Percentiles rank a stretch among this genome's conserved stretches.
These are phyloP conservation scores for Ceratitis capitata DNA, from an alignment of 1,140 invertebrate species.

Conservation along the genomic window DNA sequence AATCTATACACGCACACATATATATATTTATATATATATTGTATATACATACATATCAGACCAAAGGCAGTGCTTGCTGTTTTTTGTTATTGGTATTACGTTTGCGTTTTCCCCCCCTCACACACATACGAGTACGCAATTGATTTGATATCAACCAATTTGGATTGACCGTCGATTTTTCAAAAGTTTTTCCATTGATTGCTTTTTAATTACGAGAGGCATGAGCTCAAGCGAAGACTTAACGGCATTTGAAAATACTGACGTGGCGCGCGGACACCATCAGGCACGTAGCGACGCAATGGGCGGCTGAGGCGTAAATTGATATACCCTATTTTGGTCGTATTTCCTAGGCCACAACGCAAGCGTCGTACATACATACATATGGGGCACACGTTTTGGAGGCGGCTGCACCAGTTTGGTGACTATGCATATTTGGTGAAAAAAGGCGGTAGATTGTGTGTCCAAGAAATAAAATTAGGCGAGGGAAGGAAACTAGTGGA, in stretches of 20 bases:
- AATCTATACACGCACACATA: not conserved
- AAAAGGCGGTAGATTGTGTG: not conserved
- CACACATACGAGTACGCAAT: not conserved
- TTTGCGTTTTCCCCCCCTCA: not conserved
- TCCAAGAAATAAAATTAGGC: not conserved
- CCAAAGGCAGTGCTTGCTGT: not conserved
- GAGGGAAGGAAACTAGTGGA: not conserved
- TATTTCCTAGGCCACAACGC: not conserved
- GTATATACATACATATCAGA: no score
- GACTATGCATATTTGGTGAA: conserved; percentile 7
- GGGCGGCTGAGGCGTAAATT: not conserved
- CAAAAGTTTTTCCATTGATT: conserved; percentile 1
- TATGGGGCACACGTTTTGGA: not conserved
- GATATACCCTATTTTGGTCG: conserved; percentile 14
- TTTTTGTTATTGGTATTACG: not conserved
- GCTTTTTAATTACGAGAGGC: not conserved
- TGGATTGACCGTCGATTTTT: not conserved
- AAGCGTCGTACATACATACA: not conserved
- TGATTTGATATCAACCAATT: not conserved
- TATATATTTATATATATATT: no score
- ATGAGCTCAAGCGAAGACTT: not conserved
- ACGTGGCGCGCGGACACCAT: not conserved
- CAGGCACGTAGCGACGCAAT: not conserved
- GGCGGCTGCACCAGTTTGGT: not conserved
- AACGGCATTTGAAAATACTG: not conserved